Evolutionary conservation across 2,113 vertebrate species (phyloP), one percentile per base, ranked within the genome.

Genomic region (Pedionomus torquatus): DNA sequence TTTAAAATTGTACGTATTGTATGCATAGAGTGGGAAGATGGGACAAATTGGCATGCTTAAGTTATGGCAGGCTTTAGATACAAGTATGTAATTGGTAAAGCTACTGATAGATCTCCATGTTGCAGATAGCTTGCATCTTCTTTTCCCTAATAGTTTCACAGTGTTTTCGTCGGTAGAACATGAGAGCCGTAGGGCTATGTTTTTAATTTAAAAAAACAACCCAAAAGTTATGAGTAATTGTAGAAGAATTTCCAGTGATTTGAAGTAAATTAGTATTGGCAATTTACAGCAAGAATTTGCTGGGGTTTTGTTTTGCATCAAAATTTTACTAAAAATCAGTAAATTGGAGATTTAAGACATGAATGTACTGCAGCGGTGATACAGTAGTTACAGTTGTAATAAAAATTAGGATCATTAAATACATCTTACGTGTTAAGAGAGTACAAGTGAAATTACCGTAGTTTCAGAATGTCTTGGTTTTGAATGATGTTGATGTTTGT

Each of bases 401-500:
- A 39, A 61, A 84, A 84, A 68, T 11, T 10, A 52, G 7, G 35
- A 18, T 69, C 41, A 55, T 60, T 81, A 43, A 48, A 51, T 82
- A 17, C 9, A 24, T 60, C 31, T 81, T 51, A 14, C 0, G 0
- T 79, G 15, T 61, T 33, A 37, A 68, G 54, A 74, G 48, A 35
- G 23, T 72, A 18, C 0, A 25, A 89, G 28, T 48, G 51, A 76
- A 83, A 18, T 60, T 57, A 41, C 9, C 14, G 20, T 23, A 19
- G 17, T 83, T 87, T 72, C 41, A 91, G 63, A 82, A 72, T 48
- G 37, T 55, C 35, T 66, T 1, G 0, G 9, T 13, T 93, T 87
- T 68, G 87, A 84, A 24, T 0, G 0, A 37, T 69, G 52, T 33
- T 0, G 0, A 7, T 48, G 7, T n/a, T 81, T 80, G 7, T 76